A percentile compares a stretch with the other conserved stretches of the same genome.
phyloP scores from a whole-genome alignment of 1,140 invertebrate genomes.

The Caerostris extrusa region DNA sequence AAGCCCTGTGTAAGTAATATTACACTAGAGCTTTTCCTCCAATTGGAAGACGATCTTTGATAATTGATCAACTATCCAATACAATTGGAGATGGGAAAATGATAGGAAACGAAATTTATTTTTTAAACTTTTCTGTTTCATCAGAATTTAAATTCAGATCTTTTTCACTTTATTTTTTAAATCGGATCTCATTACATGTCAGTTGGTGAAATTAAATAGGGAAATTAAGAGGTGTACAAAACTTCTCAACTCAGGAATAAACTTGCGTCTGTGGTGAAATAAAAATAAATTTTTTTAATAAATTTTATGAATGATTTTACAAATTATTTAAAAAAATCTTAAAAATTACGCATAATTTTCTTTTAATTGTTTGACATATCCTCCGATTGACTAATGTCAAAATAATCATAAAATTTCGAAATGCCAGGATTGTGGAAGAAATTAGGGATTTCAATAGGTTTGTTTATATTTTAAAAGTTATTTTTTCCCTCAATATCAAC shows the following conservation, averaged over 20 bases:
- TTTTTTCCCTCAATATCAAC: background rate
- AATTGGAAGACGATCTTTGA: too few species aligned
- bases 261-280: constrained; percentile 55
- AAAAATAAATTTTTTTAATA: constrained; percentile 45
- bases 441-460: constrained; percentile 4
- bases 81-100: too few species aligned
- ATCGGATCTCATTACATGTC: too few species aligned
- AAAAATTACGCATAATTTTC: background rate
- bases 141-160: too few species aligned
- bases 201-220: too few species aligned
- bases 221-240: background rate
- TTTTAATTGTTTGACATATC: background rate
- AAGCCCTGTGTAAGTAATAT: too few species aligned
- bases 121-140: too few species aligned
- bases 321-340: background rate
- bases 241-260: constrained; percentile 21
- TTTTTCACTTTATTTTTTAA: too few species aligned
- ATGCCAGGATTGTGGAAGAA: background rate
- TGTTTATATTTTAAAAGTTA: constrained; percentile 9
- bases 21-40: too few species aligned
- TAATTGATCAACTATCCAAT: too few species aligned
- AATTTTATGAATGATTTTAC: constrained; percentile 42
- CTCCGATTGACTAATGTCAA: background rate
- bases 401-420: background rate
- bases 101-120: too few species aligned